Base-by-base conservation (phyloP, 1,140 invertebrate species). In the Pseudoatta argentina region DNA sequence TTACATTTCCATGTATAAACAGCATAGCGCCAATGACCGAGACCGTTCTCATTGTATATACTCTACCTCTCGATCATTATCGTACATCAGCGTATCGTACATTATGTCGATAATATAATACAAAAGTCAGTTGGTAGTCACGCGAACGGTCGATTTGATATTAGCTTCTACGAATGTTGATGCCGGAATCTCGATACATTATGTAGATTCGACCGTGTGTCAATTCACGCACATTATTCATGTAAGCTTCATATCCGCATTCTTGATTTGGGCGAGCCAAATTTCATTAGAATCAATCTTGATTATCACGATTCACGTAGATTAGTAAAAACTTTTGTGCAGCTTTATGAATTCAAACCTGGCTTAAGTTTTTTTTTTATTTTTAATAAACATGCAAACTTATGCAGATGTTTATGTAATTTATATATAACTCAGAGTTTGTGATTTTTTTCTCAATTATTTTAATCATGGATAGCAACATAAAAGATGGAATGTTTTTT, bases 181-280 rank as follows among this genome's bases (percentile, higher is more conserved):
- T 79, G 77, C 53, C n/a, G n/a, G 79, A 44, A 82, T 82, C 79
- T 72, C 66, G 78, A 44, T 82, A 44, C 67, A 82, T 82, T 72
- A 44, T 18, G 78, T 44, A 39, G 34, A 82, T 81, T 81, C 53
- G 53, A 39, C 30, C 66, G 34, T 61, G 53, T 82, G 67, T 82
- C 66, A 69, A 82, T 44, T 27, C 51, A 48, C 21, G 53, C 30
- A 34, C 51, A 72, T 81, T 57, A 81, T 59, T 59, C 67, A 24
- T 53, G 39, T 71, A 51, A 57, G 16, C 78, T 59, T 72, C 66
- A 18, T 53, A 67, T 53, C 53, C 78, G 78, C 61, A 53, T 53
- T 53, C 76, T 53, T 64, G 61, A 53, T 5, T n/a, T 53, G 59
- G 0, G 21, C n/a, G 14, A 67, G 8, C 77, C 18, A 69, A 79